phyloP scores from a whole-genome alignment of 2,113 vertebrate genomes.

The Calypte anna region DNA sequence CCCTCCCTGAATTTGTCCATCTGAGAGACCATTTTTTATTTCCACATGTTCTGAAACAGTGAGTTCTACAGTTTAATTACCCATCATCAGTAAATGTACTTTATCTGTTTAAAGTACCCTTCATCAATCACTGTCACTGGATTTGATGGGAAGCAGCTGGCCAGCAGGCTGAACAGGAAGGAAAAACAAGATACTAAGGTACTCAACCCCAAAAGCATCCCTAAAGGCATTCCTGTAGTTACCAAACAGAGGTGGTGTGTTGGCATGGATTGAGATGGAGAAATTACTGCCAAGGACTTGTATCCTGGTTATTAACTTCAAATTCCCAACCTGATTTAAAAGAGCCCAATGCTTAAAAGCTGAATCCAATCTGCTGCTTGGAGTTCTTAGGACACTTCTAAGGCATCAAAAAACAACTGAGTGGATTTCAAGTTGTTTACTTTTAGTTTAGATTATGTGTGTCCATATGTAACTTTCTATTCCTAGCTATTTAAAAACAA shows the following conservation, averaged over 20 bases:
- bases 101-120: background rate
- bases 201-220: background rate
- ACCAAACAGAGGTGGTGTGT: background rate
- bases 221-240: background rate
- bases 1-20: background rate
- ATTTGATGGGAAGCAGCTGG: conserved; percentile 16
- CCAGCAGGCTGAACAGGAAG: background rate
- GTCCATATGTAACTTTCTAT: background rate
- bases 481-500: background rate
- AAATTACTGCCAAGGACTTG: background rate
- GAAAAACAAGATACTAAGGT: background rate
- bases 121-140: background rate
- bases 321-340: background rate
- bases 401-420: background rate
- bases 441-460: background rate
- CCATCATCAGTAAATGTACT: background rate
- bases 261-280: background rate
- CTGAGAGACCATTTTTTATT: background rate
- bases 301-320: background rate
- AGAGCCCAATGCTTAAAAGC: background rate
- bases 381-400: background rate
- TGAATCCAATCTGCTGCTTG: background rate
- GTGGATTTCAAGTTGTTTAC: background rate
- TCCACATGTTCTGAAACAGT: background rate
- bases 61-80: conserved; percentile 13